Evolutionary conservation across 2,797 vertebrate species (phyloP), one percentile per base, ranked within the genome.

Genomic region (Cetoscarus ocellatus): DNA sequence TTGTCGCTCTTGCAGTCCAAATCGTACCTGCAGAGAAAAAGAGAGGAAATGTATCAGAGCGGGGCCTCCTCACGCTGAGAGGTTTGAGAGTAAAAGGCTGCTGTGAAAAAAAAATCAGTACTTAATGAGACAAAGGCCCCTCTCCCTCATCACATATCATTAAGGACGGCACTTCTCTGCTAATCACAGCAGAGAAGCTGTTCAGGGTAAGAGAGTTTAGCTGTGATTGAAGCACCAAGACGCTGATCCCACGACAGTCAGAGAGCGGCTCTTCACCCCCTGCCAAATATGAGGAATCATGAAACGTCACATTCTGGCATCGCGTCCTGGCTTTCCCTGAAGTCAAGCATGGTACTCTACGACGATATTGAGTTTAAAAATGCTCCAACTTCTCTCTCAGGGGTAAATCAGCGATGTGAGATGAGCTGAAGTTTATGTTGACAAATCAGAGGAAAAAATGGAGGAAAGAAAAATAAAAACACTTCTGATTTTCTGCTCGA

Each of bases 1-100:
- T 95, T 94, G 86, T 94, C 93, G 55, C 94, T 95, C 89, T 95
- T 95, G 74, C 92, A 94, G 91, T 95, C 94, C 12, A 95, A 84
- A 75, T 95, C 94, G 6, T 94, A 95, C 85, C 94, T 95, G 89
- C n/a, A 15, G 64, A 80, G 57, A 44, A 50, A 61, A 80, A 42
- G 55, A 69, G 74, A 82, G 60, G 61, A 1, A 47, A 45, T 10
- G 50, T 43, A 19, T 71, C 60, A 77, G 51, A 61, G 34, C 47
- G 19, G 44, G 17, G 47, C n/a, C 1, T 5, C 0, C 34, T 38
- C 2, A 15, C 27, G 38, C 48, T 67, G 44, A 5, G 38, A 59
- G 17, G 56, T 13, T 15, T 34, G 14, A 69, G 63, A 48, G 61
- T 40, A 42, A 65, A 42, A 49, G 36, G n/a, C 34, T 38, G 72